These are phyloP conservation scores for Xenopus tropicalis DNA, from an alignment of 2,113 vertebrate species.

Conservation along the genomic window UCB_Xtro_10.0 CM004450.2:53768501-53769000, in stretches of 20 bases:
- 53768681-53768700: slow-evolving; percentile 38
- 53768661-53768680: slow-evolving; percentile 29
- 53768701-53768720: slow-evolving; percentile 40
- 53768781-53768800: slow-evolving; percentile 8
- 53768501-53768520: too few relatives aligned
- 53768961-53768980: too few relatives aligned
- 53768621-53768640: slow-evolving; percentile 8
- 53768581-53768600: slow-evolving; percentile 1
- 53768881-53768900: too few relatives aligned
- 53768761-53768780: slow-evolving; percentile 29
- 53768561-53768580: slow-evolving; percentile 1
- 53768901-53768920: too few relatives aligned
- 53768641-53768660: slow-evolving; percentile 19
- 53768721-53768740: slow-evolving; percentile 44
- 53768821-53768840: slow-evolving; percentile 23
- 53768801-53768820: slow-evolving; percentile 14
- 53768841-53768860: neutral
- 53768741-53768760: slow-evolving; percentile 39
- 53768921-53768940: too few relatives aligned
- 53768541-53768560: slow-evolving; percentile 18
- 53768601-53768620: slow-evolving; percentile 26
- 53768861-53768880: too few relatives aligned
- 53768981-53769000: too few relatives aligned
- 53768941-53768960: too few relatives aligned
- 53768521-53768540: slow-evolving; percentile 2